Evolutionary conservation across 2,888 invertebrate genomes (phyloP), one percentile per base, ranked within the genome.

Genomic region (Bellardia pandia): DNA sequence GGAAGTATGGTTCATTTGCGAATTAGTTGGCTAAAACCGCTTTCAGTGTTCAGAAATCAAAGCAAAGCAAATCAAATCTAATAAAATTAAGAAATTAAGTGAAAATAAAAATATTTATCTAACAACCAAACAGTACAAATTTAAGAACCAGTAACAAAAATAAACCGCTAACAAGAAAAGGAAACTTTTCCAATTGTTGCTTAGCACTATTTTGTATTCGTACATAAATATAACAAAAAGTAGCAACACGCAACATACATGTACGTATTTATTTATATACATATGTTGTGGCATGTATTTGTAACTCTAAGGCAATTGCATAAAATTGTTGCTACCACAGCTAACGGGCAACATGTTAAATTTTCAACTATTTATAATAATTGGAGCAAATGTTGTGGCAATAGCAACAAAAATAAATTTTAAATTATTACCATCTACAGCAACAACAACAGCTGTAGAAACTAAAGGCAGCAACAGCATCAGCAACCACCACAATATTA

Each of bases 281-380:
- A n/a, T n/a, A 23, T 64, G 45, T 42, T 56, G 76, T 62, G 37
- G 68, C 72, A 86, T 68, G 51, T 58, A 33, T 56, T 74, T 8
- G 23, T 75, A 45, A 48, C 81, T 53, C 1, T 40, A 6, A 82
- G 82, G 82, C 77, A 83, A 69, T 82, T 82, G 74, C 72, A 77
- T 78, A 83, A 78, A 86, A 83, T 23, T 68, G 69, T 78, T 83
- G 82, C 77, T 75, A 42, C 79, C 42, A 56, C 56, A 40, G 84
- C 85, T 51, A 76, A 79, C 71, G 85, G 78, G 79, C 82, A 81
- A 69, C 80, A 74, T 80, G 86, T 75, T 85, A 78, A 78, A 75
- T 81, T 78, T 81, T 74, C 85, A 74, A 78, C 75, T 82, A 78
- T 87, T 85, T 78, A 64, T 74, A 69, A 85, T 85, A 87, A 85